Evolutionary conservation across 2,113 vertebrate species (phyloP).

Genomic region (Anas platyrhynchos): DNA sequence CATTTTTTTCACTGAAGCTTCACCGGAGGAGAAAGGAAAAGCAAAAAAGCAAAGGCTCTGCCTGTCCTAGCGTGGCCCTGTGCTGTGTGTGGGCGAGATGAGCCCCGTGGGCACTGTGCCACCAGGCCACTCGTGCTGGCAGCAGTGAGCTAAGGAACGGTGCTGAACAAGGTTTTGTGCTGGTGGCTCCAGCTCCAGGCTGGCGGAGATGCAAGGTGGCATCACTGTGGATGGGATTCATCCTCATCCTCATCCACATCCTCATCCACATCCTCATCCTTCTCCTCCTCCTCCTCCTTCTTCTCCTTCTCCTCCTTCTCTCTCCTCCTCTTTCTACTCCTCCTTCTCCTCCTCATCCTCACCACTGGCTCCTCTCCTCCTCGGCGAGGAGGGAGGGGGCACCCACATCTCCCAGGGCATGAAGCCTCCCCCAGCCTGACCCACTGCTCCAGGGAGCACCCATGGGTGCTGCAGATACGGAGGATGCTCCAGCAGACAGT

Average conservation of each 20-base stretch:
- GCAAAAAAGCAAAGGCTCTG: neutral
- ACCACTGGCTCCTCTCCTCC: neutral
- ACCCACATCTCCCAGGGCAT: no score
- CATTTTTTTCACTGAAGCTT: neutral
- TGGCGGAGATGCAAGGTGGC: neutral
- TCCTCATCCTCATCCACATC: neutral
- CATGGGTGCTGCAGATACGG: neutral
- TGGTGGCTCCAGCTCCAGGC: neutral
- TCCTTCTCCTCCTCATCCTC: neutral
- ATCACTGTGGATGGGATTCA: neutral
- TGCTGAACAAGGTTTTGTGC: rapidly evolving
- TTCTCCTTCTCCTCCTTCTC: neutral
- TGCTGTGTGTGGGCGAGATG: rapidly evolving
- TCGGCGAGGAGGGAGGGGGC: neutral
- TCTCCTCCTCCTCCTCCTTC: no score
- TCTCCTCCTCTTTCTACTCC: no score
- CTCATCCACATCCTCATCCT: neutral
- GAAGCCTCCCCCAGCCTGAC: neutral
- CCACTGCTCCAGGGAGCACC: neutral
- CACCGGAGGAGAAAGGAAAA: neutral
- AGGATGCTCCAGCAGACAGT: neutral
- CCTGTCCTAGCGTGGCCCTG: rapidly evolving
- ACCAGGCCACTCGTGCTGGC: neutral
- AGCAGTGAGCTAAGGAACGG: rapidly evolving
- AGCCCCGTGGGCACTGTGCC: neutral